Conservation (phyloP, 2,888 invertebrate genomes). For the Nymphalis c-album region DNA sequence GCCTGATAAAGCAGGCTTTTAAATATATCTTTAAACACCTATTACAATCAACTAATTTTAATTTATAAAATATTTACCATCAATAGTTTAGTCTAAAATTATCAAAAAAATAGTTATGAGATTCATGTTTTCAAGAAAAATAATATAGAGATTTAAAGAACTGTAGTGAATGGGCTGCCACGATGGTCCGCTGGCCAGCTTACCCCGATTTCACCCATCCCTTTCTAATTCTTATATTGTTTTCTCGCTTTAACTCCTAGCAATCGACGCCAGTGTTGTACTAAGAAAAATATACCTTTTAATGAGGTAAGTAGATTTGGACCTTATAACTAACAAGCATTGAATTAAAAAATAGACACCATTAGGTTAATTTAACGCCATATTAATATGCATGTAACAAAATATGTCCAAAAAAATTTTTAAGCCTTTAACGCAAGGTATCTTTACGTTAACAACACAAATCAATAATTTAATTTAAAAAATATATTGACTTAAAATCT, state of each 20-base stretch:
- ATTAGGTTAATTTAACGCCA: background rate
- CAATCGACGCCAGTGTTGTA: slow-evolving; percentile 54
- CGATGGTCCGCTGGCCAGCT: slow-evolving; percentile 73
- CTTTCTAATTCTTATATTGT: slow-evolving; percentile 50
- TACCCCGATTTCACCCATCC: slow-evolving; percentile 55
- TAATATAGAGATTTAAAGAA: background rate
- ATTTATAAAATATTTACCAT: background rate
- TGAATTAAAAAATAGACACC: background rate
- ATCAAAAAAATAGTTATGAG: background rate
- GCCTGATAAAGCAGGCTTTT: background rate
- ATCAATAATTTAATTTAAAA: too few relatives aligned
- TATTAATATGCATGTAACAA: background rate
- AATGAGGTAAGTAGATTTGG: slow-evolving; percentile 15
- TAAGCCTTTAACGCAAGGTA: too few relatives aligned
- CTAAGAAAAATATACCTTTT: slow-evolving; percentile 39
- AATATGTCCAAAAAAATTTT: too few relatives aligned
- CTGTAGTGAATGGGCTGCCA: slow-evolving; percentile 16
- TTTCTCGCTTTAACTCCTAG: slow-evolving; percentile 53
- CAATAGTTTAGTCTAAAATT: background rate
- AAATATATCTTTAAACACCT: background rate
- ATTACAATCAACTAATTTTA: background rate
- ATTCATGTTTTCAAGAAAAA: background rate
- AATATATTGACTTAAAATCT: too few relatives aligned
- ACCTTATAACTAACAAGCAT: background rate
- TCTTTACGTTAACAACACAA: too few relatives aligned